Percentiles rank a stretch among this genome's conserved stretches.
Conservation (phyloP, 1,140 invertebrate species). For the Drosophila tani region DNA sequence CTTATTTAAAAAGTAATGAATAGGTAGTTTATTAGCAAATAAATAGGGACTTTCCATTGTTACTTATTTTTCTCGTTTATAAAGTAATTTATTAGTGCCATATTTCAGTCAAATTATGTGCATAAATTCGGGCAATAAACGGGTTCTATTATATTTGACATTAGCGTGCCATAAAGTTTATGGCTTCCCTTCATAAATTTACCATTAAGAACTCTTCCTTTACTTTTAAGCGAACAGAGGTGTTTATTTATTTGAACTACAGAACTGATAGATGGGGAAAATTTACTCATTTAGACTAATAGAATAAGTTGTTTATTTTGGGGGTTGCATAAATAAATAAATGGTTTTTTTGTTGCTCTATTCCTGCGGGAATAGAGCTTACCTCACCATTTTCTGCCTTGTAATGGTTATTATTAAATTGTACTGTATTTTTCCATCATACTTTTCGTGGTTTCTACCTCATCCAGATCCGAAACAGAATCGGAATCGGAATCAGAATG, state of each 20-base stretch:
- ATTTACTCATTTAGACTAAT: constrained; percentile 1
- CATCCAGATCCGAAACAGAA: constrained; percentile 10
- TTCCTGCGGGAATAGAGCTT: not conserved
- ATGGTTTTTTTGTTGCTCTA: not conserved
- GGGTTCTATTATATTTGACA: constrained; percentile 25
- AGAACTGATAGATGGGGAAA: no score
- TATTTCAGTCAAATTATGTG: constrained; percentile 15
- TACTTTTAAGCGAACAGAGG: not conserved
- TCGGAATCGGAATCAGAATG: constrained; percentile 13
- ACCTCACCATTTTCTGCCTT: constrained; percentile 11
- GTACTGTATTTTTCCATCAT: constrained; percentile 29
- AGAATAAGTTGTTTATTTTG: constrained; percentile 6
- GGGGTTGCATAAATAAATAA: not conserved
- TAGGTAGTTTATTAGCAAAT: constrained; percentile 8
- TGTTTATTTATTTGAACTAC: constrained; percentile 10
- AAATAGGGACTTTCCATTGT: constrained; percentile 2
- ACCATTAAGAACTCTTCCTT: not conserved
- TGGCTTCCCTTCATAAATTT: constrained; percentile 6
- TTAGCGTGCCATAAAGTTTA: constrained; percentile 14
- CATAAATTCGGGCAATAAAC: constrained; percentile 15
- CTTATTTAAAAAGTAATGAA: constrained; percentile 2
- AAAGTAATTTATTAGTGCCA: constrained; percentile 3
- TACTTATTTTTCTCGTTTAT: constrained; percentile 5
- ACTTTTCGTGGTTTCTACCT: constrained; percentile 1
- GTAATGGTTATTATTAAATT: constrained; percentile 33